A percentile compares a stretch with the other conserved stretches of the same genome.
Conservation (phyloP, 1,140 invertebrate genomes). For the Drosophila sp. region DNA sequence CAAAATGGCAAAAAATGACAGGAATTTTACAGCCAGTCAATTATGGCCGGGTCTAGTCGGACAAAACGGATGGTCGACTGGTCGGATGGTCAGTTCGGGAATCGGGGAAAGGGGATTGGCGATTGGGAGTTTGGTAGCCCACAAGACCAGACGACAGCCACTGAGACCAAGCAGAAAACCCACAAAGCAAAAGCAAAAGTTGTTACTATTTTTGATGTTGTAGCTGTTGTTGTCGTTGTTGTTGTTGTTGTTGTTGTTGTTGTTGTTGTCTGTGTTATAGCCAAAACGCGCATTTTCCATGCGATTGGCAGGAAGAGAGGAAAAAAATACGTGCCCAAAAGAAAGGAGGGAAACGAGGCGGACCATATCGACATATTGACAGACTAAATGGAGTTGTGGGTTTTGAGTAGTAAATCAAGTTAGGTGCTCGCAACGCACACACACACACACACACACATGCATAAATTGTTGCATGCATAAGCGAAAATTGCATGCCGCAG, state of each 20-base stretch:
- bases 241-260: conserved; percentile 35
- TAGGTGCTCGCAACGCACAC: conserved; percentile 61
- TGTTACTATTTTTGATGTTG: conserved; percentile 43
- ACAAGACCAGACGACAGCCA: conserved; percentile 42
- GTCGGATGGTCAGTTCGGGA: background rate
- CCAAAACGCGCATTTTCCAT: conserved; percentile 78
- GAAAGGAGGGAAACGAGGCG: conserved; percentile 61
- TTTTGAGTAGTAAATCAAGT: conserved; percentile 84
- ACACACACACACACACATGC: conserved; percentile 31
- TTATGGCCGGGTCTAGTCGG: conserved; percentile 59
- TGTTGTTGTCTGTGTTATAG: conserved; percentile 62
- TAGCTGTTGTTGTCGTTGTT: conserved; percentile 41
- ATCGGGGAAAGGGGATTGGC: conserved; percentile 4
- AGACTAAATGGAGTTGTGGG: conserved; percentile 84
- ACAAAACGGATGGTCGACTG: conserved; percentile 9
- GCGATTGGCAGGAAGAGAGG: conserved; percentile 44
- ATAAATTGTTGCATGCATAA: conserved; percentile 62
- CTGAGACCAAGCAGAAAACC: conserved; percentile 35
- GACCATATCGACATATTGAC: conserved; percentile 83
- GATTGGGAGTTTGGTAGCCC: conserved; percentile 19
- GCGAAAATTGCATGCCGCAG: conserved; percentile 71
- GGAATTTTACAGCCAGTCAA: conserved; percentile 80
- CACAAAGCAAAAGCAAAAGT: conserved; percentile 69
- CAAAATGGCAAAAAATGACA: conserved; percentile 60
- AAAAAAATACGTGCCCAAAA: conserved; percentile 39